These are phyloP conservation scores for Anguilla japonica DNA, from an alignment of 2,113 vertebrate species.

Conservation along the genomic window DNA sequence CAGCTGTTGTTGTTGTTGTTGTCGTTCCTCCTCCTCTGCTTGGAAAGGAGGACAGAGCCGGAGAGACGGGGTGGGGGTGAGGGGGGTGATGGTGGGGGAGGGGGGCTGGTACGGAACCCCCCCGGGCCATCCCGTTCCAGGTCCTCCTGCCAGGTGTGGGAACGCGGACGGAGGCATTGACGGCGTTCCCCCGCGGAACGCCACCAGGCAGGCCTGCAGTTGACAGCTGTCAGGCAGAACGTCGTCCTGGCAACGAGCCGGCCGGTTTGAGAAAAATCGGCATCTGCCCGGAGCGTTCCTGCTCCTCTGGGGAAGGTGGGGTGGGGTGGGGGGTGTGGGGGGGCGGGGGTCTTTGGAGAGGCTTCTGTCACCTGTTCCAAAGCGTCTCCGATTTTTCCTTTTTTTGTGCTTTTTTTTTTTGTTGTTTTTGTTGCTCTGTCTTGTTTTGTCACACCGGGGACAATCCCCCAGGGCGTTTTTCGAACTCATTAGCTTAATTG, in stretches of 20 bases:
- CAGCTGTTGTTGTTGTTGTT: constrained; percentile 26
- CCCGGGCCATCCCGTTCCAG: constrained; percentile 53
- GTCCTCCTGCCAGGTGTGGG: constrained; percentile 65
- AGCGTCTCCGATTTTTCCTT: constrained; percentile 40
- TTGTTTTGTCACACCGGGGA: constrained; percentile 56
- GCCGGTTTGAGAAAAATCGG: constrained; percentile 25
- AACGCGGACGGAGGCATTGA: constrained; percentile 60
- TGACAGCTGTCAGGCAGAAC: constrained; percentile 52
- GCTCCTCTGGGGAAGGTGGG: constrained; percentile 8
- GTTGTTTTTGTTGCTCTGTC: constrained; percentile 16
- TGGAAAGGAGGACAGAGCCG: constrained; percentile 51
- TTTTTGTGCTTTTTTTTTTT: constrained; percentile 20
- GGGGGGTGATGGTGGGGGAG: no score
- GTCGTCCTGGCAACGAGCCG: constrained; percentile 35
- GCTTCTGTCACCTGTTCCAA: constrained; percentile 25
- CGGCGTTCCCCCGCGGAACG: constrained; percentile 46
- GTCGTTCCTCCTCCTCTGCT: constrained; percentile 18
- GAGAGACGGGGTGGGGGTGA: constrained; percentile 33
- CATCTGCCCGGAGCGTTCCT: constrained; percentile 24
- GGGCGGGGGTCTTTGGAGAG: constrained; percentile 18
- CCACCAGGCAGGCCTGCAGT: constrained; percentile 57
- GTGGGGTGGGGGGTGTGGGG: constrained; percentile 23
- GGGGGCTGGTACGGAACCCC: constrained; percentile 31
- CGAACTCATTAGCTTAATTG: constrained; percentile 77
- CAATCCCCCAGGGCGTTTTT: constrained; percentile 66